Evolutionary conservation across 2,888 invertebrate genomes (phyloP).

Genomic region (Heliconius ismenius): DNA sequence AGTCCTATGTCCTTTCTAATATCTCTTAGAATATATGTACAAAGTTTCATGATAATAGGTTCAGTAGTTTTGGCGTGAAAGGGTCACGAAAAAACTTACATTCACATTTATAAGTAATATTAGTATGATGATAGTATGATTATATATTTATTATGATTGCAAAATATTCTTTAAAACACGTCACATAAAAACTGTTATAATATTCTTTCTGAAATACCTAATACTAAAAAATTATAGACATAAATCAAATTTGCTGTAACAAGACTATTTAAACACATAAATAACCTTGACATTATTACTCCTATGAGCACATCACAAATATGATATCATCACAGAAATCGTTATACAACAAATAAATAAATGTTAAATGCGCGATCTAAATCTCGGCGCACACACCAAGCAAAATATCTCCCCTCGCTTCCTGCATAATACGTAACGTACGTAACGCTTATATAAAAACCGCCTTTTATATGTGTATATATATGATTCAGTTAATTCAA

Average conservation of each 20-base stretch:
- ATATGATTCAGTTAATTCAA: constrained; percentile 45
- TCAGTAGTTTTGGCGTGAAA: too few species aligned
- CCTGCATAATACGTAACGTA: constrained; percentile 71
- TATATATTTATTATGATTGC: not conserved
- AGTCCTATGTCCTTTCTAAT: too few species aligned
- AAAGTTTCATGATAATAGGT: too few species aligned
- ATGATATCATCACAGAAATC: constrained; percentile 55
- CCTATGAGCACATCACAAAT: constrained; percentile 39
- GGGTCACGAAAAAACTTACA: too few species aligned
- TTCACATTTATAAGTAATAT: too few species aligned
- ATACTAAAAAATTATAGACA: not conserved
- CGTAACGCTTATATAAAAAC: constrained; percentile 56
- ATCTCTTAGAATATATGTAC: too few species aligned
- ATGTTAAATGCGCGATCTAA: constrained; percentile 62
- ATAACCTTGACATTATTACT: constrained; percentile 19
- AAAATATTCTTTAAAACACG: not conserved
- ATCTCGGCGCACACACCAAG: constrained; percentile 65
- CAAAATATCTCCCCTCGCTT: constrained; percentile 70
- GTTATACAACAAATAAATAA: constrained; percentile 58
- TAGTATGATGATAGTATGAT: not conserved
- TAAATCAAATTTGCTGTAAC: not conserved
- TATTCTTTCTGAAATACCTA: not conserved
- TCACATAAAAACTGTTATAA: too few species aligned
- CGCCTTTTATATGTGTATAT: constrained; percentile 47
- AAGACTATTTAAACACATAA: not conserved